A percentile compares a stretch with the other conserved stretches of the same genome.
Evolutionary conservation across 2,797 vertebrate species (phyloP).

Genomic region (Erethizon dorsatum): DNA sequence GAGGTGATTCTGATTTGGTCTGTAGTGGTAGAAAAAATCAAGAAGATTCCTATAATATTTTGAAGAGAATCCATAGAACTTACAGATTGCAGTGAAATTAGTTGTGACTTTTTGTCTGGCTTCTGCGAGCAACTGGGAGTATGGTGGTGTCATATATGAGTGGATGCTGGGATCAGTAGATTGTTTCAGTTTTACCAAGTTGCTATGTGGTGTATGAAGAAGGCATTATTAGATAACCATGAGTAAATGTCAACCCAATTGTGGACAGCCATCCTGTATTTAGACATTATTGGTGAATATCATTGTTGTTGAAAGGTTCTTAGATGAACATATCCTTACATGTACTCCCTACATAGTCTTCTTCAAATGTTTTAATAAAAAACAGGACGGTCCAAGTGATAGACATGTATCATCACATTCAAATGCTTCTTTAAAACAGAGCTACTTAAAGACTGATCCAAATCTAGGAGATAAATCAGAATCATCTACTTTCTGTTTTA

Average conservation of each 20-base stretch:
- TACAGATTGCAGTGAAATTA: background rate
- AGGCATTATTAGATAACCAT: background rate
- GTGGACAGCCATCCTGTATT: background rate
- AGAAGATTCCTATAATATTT: background rate
- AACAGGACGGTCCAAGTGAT: background rate
- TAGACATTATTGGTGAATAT: background rate
- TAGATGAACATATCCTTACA: background rate
- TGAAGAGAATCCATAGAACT: background rate
- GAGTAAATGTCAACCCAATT: background rate
- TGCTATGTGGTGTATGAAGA: background rate
- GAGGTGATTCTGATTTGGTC: background rate
- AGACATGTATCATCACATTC: background rate
- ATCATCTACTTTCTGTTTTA: background rate
- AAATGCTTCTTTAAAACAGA: background rate
- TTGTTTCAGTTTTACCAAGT: conserved; percentile 34
- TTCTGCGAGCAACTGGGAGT: background rate
- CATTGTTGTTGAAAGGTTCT: background rate
- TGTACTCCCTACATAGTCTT: background rate
- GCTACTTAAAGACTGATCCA: background rate
- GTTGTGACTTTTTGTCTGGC: background rate
- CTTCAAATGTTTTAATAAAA: conserved; percentile 32
- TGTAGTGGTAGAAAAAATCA: background rate
- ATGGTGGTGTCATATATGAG: background rate
- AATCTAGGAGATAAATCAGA: background rate
- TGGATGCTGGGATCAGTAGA: background rate